These are phyloP conservation scores for Caerostris darwini DNA, from an alignment of 1,140 invertebrate species.

Conservation along the genomic window DNA sequence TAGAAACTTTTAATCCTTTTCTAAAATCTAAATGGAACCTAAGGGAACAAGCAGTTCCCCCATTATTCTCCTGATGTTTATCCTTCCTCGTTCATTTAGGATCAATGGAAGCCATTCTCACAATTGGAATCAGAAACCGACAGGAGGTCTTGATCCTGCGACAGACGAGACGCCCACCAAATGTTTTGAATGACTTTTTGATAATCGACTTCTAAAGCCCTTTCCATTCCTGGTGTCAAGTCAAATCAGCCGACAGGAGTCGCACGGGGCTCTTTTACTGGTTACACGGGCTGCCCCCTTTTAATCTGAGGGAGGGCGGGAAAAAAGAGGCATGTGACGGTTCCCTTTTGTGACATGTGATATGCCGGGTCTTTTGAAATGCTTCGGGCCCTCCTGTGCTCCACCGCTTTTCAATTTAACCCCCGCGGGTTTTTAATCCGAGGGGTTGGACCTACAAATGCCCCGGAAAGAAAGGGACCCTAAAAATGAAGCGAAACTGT, in stretches of 20 bases:
- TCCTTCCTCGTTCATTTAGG: conserved; percentile 15
- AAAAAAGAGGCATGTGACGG: background rate
- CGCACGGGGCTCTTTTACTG: conserved; percentile 17
- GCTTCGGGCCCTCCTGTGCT: background rate
- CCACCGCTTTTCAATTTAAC: conserved; percentile 35
- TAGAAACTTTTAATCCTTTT: background rate
- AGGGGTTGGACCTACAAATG: background rate
- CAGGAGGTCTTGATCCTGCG: background rate
- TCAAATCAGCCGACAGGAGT: conserved; percentile 40
- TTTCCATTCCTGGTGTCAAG: background rate
- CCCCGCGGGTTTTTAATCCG: conserved; percentile 14
- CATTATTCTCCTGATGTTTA: background rate
- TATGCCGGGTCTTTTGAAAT: conserved; percentile 13
- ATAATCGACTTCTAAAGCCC: conserved; percentile 69
- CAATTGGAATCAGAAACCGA: background rate
- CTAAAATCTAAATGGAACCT: background rate
- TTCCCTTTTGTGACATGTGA: conserved; percentile 16
- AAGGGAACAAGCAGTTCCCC: background rate
- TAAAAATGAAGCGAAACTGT: too few relatives aligned
- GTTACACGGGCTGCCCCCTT: background rate
- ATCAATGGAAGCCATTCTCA: background rate
- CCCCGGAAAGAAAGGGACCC: background rate
- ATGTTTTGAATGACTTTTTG: conserved; percentile 58
- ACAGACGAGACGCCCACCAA: conserved; percentile 43
- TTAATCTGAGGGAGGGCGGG: conserved; percentile 37